phyloP scores from a whole-genome alignment of 2,113 vertebrate species.

The Albula glossodonta region DNA sequence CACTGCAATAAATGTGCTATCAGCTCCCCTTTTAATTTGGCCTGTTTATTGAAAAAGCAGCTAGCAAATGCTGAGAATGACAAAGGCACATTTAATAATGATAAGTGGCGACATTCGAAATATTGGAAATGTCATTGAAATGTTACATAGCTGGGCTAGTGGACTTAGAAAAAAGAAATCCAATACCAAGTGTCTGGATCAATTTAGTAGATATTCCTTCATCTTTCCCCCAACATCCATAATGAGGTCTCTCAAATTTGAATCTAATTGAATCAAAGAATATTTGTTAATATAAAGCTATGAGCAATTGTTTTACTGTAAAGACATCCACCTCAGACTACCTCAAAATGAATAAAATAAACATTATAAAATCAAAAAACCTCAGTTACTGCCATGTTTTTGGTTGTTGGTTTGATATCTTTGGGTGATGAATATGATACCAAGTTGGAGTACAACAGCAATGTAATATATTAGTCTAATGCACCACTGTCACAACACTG shows the following conservation, averaged over 20 bases:
- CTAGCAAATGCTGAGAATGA: constrained; percentile 72
- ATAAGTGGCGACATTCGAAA: constrained; percentile 66
- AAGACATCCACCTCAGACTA: constrained; percentile 59
- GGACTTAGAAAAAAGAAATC: constrained; percentile 63
- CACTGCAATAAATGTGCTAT: constrained; percentile 48
- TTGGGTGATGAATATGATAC: not conserved
- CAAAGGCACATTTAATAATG: constrained; percentile 69
- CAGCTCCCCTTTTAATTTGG: constrained; percentile 20
- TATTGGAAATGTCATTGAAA: constrained; percentile 72
- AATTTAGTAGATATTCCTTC: constrained; percentile 72
- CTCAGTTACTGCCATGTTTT: not conserved
- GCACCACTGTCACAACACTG: too few species aligned
- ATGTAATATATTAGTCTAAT: not conserved
- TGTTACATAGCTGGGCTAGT: constrained; percentile 66
- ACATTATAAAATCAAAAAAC: not conserved
- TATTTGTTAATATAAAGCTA: constrained; percentile 65
- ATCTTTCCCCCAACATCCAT: constrained; percentile 64
- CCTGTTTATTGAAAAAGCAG: constrained; percentile 61
- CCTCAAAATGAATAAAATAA: constrained; percentile 51
- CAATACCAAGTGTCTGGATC: constrained; percentile 73
- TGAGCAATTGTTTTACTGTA: constrained; percentile 64
- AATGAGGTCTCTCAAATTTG: constrained; percentile 70
- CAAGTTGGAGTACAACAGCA: not conserved
- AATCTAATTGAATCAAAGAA: constrained; percentile 72
- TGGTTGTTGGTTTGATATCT: not conserved